Percentiles rank a stretch among this genome's conserved stretches.
Conservation (phyloP, 2,888 invertebrate species). For the Laspeyria flexula region DNA sequence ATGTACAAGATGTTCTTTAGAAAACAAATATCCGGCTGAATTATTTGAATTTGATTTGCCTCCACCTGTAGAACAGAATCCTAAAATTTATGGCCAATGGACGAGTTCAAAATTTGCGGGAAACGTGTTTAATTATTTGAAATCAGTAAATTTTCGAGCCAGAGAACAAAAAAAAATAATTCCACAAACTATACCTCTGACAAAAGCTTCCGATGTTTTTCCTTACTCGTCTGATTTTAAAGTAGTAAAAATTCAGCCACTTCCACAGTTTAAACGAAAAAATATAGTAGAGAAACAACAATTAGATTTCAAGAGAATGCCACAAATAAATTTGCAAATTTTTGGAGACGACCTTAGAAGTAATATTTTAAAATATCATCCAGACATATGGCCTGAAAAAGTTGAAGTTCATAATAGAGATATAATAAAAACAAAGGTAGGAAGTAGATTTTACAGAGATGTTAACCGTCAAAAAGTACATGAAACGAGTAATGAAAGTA, state of each 20-base stretch:
- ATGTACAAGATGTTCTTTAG: constrained; percentile 7
- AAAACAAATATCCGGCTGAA: constrained; percentile 33
- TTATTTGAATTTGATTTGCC: constrained; percentile 64
- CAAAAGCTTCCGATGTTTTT: constrained; percentile 64
- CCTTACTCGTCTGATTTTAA: constrained; percentile 72
- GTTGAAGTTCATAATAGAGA: constrained; percentile 70
- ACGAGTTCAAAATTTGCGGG: constrained; percentile 72
- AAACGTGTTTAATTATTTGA: constrained; percentile 72
- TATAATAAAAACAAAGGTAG: constrained; percentile 38
- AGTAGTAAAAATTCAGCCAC: constrained; percentile 58
- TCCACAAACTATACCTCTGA: constrained; percentile 64
- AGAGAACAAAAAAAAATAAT: constrained; percentile 55
- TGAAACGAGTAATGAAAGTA: constrained; percentile 31
- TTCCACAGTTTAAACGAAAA: constrained; percentile 59
- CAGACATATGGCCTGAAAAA: constrained; percentile 55
- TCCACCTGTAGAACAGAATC: constrained; percentile 56
- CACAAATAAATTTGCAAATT: constrained; percentile 72
- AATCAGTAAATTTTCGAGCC: constrained; percentile 63
- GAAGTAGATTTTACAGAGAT: constrained; percentile 60
- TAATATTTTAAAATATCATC: constrained; percentile 63
- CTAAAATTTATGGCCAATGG: constrained; percentile 73
- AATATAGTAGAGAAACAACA: constrained; percentile 55
- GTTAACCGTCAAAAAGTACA: constrained; percentile 21
- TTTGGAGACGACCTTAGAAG: constrained; percentile 63
- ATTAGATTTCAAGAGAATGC: constrained; percentile 57